Evolutionary conservation across 1,140 invertebrate genomes (phyloP), one percentile per base, ranked within the genome.

Genomic region (Euwallacea fornicatus): DNA sequence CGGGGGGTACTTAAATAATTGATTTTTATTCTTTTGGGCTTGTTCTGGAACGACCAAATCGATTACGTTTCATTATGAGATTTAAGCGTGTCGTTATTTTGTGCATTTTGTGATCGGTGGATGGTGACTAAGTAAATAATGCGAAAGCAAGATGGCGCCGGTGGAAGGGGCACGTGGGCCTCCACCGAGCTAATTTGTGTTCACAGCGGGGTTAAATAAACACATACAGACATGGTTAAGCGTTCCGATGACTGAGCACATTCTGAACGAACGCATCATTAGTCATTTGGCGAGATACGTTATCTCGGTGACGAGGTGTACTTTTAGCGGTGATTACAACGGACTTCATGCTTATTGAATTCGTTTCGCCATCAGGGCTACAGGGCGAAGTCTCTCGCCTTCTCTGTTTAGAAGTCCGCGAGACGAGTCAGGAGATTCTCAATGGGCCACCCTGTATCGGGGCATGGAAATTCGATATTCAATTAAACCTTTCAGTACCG

Each of bases 191-290:
- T 85, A 87, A 87, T 87, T 87, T 86, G 85, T 86, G 86, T 83
- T 84, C 86, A 81, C 86, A 86, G 86, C 86, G 80, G 85, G 85
- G 78, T 80, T 84, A 84, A 85, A 84, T 85, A 87, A 87, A 87
- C 85, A 86, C 79, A 83, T 82, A 76, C 61, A 66, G 79, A 82
- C 84, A 84, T 84, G 83, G 83, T 82, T 85, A 85, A 85, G 85
- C 85, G 84, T 84, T 83, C 81, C 83, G 83, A 86, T 87, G 85
- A 86, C 85, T 84, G 83, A 81, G 85, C 85, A 83, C 84, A 86
- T 86, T 86, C 85, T 71, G 69, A 68, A 11, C 71, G 66, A 61
- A 69, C 63, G 69, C 75, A 76, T 78, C 80, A 81, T 81, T 81
- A 81, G 79, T 81, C 79, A 81, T 77, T 72, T 69, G 53, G 60